These are phyloP conservation scores for Pipa parva DNA, from an alignment of 2,113 vertebrate genomes.

Conservation along the genomic window DNA sequence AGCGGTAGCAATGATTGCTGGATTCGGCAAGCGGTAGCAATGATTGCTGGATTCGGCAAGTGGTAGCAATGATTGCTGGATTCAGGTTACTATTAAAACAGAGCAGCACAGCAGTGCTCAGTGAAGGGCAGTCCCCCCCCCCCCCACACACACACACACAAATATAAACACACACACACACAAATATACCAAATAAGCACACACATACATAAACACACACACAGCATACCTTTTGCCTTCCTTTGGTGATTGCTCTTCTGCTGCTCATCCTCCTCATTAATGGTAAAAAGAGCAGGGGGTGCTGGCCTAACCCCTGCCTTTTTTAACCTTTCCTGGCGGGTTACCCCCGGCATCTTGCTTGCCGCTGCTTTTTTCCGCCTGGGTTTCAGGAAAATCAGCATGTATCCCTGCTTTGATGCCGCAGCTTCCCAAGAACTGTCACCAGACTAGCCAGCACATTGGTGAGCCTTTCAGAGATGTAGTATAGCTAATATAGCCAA, in stretches of 20 bases:
- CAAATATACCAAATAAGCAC: no score
- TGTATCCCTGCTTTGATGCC: slow-evolving; percentile 46
- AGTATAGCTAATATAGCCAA: slow-evolving; percentile 54
- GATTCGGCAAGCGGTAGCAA: no score
- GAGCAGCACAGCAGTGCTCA: background rate
- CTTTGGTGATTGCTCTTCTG: slow-evolving; percentile 67
- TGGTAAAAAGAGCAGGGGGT: slow-evolving; percentile 83
- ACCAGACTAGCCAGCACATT: slow-evolving; percentile 61
- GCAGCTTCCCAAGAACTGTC: slow-evolving; percentile 59
- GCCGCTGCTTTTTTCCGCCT: slow-evolving; percentile 37
- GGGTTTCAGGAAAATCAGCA: slow-evolving; percentile 23
- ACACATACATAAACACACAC: background rate
- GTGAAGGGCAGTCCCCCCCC: no score
- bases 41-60: no score
- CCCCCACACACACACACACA: no score
- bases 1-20: no score
- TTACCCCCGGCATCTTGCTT: slow-evolving; percentile 62
- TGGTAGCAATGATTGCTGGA: background rate
- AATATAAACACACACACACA: no score
- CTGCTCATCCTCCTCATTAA: slow-evolving; percentile 92
- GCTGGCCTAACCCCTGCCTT: slow-evolving; percentile 70
- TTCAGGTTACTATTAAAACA: background rate
- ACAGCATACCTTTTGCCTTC: slow-evolving; percentile 71
- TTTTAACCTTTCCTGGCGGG: slow-evolving; percentile 71
- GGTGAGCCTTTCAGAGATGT: slow-evolving; percentile 60